A percentile compares a stretch with the other conserved stretches of the same genome.
These are phyloP conservation scores for Coturnix japonica DNA, from an alignment of 2,113 vertebrate species.

Conservation along the genomic window DNA sequence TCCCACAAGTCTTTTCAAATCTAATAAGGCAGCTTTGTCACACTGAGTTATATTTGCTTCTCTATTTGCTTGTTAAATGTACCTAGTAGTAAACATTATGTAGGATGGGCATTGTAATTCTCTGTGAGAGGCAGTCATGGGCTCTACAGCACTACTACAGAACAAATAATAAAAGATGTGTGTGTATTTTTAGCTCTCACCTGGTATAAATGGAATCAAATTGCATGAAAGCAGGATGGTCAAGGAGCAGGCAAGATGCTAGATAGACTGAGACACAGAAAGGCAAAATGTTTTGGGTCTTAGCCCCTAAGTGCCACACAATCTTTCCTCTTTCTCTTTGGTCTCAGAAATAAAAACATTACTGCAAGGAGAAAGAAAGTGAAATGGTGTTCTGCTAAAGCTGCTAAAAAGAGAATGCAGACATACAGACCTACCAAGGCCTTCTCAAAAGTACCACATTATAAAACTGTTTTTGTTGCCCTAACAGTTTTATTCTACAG, in stretches of 20 bases:
- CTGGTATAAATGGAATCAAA: neutral
- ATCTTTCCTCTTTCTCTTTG: neutral
- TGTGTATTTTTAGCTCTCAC: neutral
- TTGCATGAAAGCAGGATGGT: neutral
- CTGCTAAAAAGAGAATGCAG: neutral
- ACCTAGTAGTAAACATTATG: neutral
- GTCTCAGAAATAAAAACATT: neutral
- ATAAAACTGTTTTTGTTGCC: neutral
- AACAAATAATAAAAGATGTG: neutral
- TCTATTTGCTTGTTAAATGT: neutral
- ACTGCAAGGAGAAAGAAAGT: neutral
- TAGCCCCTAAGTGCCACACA: neutral
- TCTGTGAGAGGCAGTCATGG: neutral
- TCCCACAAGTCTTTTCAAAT: neutral
- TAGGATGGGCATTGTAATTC: neutral
- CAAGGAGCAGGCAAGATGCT: neutral
- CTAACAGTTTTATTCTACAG: neutral
- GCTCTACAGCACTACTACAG: neutral
- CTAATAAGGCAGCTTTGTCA: neutral
- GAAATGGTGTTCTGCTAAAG: neutral
- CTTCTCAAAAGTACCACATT: neutral
- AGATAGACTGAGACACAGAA: neutral
- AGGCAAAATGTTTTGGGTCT: fast-evolving
- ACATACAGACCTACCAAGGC: neutral
- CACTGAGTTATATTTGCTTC: neutral